These are phyloP conservation scores for Hemithea aestivaria DNA, from an alignment of 2,888 invertebrate species.

Conservation along the genomic window DNA sequence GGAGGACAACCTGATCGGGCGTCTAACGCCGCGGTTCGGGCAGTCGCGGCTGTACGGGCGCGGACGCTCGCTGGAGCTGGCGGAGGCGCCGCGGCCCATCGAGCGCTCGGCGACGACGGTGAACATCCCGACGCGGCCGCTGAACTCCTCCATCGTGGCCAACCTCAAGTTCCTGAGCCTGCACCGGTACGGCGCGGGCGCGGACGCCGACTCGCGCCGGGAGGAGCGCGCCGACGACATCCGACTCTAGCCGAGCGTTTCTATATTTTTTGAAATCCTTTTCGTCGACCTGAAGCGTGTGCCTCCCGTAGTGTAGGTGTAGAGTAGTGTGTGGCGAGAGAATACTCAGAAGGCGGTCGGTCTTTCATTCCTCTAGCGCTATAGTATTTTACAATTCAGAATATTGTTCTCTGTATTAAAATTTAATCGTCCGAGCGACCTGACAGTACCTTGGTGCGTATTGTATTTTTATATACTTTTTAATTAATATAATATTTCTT, in stretches of 20 bases:
- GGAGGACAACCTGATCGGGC: slow-evolving; percentile 66
- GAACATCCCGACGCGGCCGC: slow-evolving; percentile 55
- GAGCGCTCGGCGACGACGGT: slow-evolving; percentile 68
- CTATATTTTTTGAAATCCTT: slow-evolving; percentile 61
- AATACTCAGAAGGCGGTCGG: slow-evolving; percentile 70
- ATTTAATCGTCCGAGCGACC: slow-evolving; percentile 42
- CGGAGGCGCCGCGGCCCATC: slow-evolving; percentile 49
- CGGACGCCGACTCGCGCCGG: slow-evolving; percentile 30
- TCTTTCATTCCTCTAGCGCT: slow-evolving; percentile 70
- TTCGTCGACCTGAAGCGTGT: slow-evolving; percentile 65
- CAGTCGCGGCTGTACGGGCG: slow-evolving; percentile 65
- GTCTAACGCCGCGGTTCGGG: slow-evolving; percentile 68
- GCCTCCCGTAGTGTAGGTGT: slow-evolving; percentile 52
- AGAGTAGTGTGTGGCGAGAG: slow-evolving; percentile 56
- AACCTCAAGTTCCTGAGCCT: slow-evolving; percentile 67
- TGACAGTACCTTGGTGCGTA: slow-evolving; percentile 49
- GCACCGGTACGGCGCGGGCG: slow-evolving; percentile 63
- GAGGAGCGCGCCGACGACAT: slow-evolving; percentile 44
- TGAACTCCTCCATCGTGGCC: slow-evolving; percentile 66
- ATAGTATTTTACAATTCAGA: slow-evolving; percentile 53
- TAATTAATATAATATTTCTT: slow-evolving; percentile 38
- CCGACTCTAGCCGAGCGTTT: slow-evolving; percentile 50
- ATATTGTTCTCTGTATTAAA: slow-evolving; percentile 39
- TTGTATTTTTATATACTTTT: slow-evolving; percentile 49
- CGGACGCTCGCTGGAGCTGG: slow-evolving; percentile 66